A percentile compares a stretch with the other conserved stretches of the same genome.
These are phyloP conservation scores for Hipposideros larvatus DNA, from an alignment of 2,797 vertebrate species.

Conservation along the genomic window DNA sequence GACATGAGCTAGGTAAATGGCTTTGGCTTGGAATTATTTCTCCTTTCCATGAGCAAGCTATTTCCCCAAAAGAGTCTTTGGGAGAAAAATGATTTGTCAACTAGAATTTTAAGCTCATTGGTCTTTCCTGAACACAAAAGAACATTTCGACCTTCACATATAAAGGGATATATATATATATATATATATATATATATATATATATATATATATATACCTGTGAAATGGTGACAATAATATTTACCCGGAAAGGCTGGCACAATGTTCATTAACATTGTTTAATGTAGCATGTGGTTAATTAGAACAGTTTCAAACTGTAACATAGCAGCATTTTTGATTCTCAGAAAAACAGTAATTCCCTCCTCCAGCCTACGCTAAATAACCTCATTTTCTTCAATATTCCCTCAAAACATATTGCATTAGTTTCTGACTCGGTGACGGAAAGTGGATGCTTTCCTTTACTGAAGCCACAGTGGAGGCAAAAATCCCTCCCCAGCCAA, in stretches of 20 bases:
- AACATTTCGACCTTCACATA: not conserved
- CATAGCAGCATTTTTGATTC: not conserved
- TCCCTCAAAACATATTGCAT: conserved; percentile 60
- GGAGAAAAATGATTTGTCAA: conserved; percentile 62
- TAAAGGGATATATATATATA: not conserved
- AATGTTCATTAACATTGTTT: conserved; percentile 6
- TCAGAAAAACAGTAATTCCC: conserved; percentile 57
- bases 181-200: too few relatives aligned
- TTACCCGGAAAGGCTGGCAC: conserved; percentile 35
- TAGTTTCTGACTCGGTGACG: conserved; percentile 18
- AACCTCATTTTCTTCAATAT: conserved; percentile 55
- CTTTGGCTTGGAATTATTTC: conserved; percentile 45
- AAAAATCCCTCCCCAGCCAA: conserved; percentile 54
- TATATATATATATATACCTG: not conserved
- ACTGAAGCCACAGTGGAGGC: not conserved
- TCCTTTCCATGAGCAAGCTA: not conserved
- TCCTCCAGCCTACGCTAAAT: conserved; percentile 22
- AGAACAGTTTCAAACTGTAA: conserved; percentile 30
- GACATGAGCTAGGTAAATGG: not conserved
- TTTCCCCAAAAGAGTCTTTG: not conserved
- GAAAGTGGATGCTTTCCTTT: not conserved
- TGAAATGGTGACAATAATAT: conserved; percentile 41
- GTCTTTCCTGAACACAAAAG: conserved; percentile 55
- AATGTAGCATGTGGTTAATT: conserved; percentile 36
- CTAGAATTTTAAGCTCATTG: conserved; percentile 27